Evolutionary conservation across 1,140 invertebrate genomes (phyloP).

Genomic region (Drosophila chauvacae): DNA sequence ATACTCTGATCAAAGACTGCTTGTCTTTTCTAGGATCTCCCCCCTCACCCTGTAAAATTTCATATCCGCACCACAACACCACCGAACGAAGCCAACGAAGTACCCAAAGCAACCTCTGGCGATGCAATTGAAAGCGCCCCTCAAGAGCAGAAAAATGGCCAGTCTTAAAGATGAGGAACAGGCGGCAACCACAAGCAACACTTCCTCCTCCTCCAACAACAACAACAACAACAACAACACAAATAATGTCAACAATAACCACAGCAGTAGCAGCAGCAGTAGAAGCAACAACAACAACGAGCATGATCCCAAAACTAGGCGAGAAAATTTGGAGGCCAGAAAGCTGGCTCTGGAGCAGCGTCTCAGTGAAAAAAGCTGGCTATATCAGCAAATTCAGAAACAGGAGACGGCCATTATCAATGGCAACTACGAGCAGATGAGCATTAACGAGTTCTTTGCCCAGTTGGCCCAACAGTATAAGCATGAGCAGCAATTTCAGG

Average conservation of each 20-base stretch:
- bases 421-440: slow-evolving; percentile 80
- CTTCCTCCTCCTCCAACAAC: slow-evolving; percentile 19
- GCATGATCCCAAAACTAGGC: slow-evolving; percentile 60
- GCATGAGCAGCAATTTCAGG: slow-evolving; percentile 67
- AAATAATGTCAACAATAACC: slow-evolving; percentile 45
- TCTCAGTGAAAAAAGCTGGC: slow-evolving; percentile 78
- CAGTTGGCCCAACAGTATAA: slow-evolving; percentile 77
- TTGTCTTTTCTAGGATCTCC: slow-evolving; percentile 56
- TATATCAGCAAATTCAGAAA: slow-evolving; percentile 80
- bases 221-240: slow-evolving; percentile 36
- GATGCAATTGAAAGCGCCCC: slow-evolving; percentile 77
- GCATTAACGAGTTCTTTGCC: slow-evolving; percentile 75
- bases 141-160: slow-evolving; percentile 74
- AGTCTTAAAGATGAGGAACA: slow-evolving; percentile 77
- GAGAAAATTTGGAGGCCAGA: slow-evolving; percentile 69
- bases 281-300: slow-evolving; percentile 41
- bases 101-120: slow-evolving; percentile 53
- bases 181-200: slow-evolving; percentile 62
- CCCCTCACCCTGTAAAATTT: slow-evolving; percentile 4
- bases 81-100: slow-evolving; percentile 32
- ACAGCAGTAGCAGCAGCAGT: slow-evolving; percentile 6
- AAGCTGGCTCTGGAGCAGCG: slow-evolving; percentile 70
- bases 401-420: slow-evolving; percentile 77
- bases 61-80: slow-evolving; percentile 29
- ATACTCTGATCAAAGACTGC: slow-evolving; percentile 71